Evolutionary conservation across 1,140 invertebrate species (phyloP).

Genomic region (Eueides isabella): DNA sequence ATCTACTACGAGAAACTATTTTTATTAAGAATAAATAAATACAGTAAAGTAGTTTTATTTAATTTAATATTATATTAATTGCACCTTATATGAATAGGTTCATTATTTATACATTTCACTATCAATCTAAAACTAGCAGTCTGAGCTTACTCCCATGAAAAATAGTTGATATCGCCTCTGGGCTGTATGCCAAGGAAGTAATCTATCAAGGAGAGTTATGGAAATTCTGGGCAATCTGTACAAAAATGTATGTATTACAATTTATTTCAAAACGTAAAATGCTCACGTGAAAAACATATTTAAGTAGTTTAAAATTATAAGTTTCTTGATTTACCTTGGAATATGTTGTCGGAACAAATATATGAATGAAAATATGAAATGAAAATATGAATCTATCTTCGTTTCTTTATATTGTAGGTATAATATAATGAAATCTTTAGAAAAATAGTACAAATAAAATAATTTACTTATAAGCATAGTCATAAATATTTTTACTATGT

Average conservation of each 20-base stretch:
- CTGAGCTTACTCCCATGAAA: constrained; percentile 28
- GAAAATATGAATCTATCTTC: too few relatives aligned
- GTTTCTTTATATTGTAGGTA: too few relatives aligned
- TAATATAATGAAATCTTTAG: too few relatives aligned
- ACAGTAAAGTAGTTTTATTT: too few relatives aligned
- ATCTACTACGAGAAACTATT: too few relatives aligned
- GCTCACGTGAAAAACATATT: background rate
- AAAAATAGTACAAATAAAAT: too few relatives aligned
- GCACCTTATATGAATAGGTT: background rate
- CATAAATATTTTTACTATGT: too few relatives aligned
- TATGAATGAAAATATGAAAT: too few relatives aligned
- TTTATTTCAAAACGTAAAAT: constrained; percentile 21
- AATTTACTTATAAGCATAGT: too few relatives aligned
- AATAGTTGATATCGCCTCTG: constrained; percentile 30
- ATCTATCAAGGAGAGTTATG: constrained; percentile 38
- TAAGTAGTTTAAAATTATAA: background rate
- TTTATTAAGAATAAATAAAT: too few relatives aligned
- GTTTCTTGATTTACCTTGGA: too few relatives aligned
- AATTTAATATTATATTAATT: background rate
- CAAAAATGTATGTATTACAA: constrained; percentile 26
- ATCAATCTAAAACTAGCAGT: constrained; percentile 26
- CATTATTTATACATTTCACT: constrained; percentile 9
- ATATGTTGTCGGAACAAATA: too few relatives aligned
- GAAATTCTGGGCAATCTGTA: constrained; percentile 27
- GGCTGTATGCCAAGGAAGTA: constrained; percentile 36